Evolutionary conservation across 2,888 invertebrate species (phyloP), one percentile per base, ranked within the genome.

Genomic region (Metopia argyrocephala): DNA sequence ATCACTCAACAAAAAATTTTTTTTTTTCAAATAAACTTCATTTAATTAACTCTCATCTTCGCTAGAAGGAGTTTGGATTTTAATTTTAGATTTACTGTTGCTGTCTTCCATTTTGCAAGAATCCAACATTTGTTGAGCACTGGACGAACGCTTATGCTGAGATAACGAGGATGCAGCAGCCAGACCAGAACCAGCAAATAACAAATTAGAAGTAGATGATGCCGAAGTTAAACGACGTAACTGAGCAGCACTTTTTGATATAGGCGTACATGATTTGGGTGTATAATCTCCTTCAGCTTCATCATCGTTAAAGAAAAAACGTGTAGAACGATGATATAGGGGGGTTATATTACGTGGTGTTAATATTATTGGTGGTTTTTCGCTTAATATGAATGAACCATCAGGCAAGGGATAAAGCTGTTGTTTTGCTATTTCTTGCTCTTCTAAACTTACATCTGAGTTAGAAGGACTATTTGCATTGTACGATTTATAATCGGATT

Each of bases 391-490:
- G 57, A 70, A 76, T 25, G 76, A 57, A 5, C 76, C 76, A 64
- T 61, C 76, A 18, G 76, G 76, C 3, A 76, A 50, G 15, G 69
- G 76, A 70, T 76, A 76, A 7, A 76, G 56, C 45, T 70, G 64
- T 38, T 68, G 46, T 28, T 70, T 76, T 15, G 50, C 52, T 4
- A 76, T 23, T 52, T 82, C 68, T 75, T 85, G 18, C 81, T 31
- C 62, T 18, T 66, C 54, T 64, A 82, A 27, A 83, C 86, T 61
- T 4, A 56, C 20, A 31, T 83, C 83, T n/a, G 78, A 76, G 1
- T 83, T 84, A 2, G 69, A 64, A 27, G 7, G 31, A 9, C 1
- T 20, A 1, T 86, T 78, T 2, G 85, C 85, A 2, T 86, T 83
- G 54, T 82, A 84, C 0, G 85, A 81, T 2, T 85, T 76, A 0